Base-by-base conservation (phyloP, 2,888 invertebrate genomes). In the Synanthedon andrenaeformis region DNA sequence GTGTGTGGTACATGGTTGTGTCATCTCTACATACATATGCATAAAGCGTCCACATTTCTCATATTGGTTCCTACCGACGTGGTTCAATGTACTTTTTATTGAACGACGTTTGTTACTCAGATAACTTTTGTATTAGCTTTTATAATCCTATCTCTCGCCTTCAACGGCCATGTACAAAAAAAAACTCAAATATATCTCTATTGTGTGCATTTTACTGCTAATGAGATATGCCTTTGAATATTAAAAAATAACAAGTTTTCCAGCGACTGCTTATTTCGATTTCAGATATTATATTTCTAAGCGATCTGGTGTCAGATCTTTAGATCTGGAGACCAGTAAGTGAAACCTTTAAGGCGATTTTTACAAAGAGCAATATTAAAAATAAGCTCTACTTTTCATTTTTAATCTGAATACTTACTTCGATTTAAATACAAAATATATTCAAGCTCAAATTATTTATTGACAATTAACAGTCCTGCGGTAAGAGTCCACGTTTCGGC, bases 61-160 rank as follows among this genome's bases (percentile, higher is more conserved):
- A 82, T 82, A 79, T 70, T 76, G 76, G 81, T 79, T 81, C 82
- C 84, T 85, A 82, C 85, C 75, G 84, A 69, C 69, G 62, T 67
- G 72, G 85, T 84, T 84, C 86, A 81, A 79, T 76, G 83, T 62
- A 80, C 82, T 75, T 78, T 85, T 85, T 86, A 86, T 83, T 83
- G 84, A 77, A 70, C 73, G 71, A 73, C 84, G 82, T 85, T 84
- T 83, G 84, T 86, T 82, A 81, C 73, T 60, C 67, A 77, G 84
- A 85, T 85, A 84, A 79, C 70, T 76, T 79, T 76, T 76, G 82
- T 84, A 77, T 82, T 82, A 79, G 79, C 82, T 82, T 76, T 85
- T 85, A 79, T 79, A 81, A 77, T 76, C 70, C 76, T 79, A 78
- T 79, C 80, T 72, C 64, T 69, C 66, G 71, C 13, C 45, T 45